Evolutionary conservation across 1,140 invertebrate species (phyloP), one percentile per base, ranked within the genome.

Genomic region (Maconellicoccus hirsutus): DNA sequence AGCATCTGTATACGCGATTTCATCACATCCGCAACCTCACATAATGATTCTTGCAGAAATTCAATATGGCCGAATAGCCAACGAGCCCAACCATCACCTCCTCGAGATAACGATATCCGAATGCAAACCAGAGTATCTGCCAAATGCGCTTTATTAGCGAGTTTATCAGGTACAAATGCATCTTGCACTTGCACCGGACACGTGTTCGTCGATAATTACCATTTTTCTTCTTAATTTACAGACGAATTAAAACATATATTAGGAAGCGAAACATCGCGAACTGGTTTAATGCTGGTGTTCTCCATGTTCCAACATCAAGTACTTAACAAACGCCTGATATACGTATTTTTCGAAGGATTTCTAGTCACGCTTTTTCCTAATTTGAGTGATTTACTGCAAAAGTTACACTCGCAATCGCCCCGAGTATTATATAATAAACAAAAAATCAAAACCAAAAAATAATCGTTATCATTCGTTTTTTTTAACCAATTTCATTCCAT

Each of bases 181-280:
- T 19, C 14, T 71, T 22, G 23, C 22, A 6, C 42, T 52, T 3
- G 16, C 6, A 3, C 42, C 16, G 4, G 2, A 52, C 42, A 8
- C 42, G 4, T 33, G 2, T 52, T 52, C 42, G 42, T 52, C n/a
- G 6, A 52, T 14, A 52, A 52, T 52, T 52, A 66, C 4, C 19
- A 6, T 10, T 33, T 73, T 73, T 70, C 71, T 66, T 73, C 19
- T 75, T 77, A 73, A 33, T 74, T 86, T 78, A 77, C 84, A 84
- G 93, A 96, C 82, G 93, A 98, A 79, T 80, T 98, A 70, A 89
- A 92, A 77, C 91, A 93, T 78, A 88, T 97, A 74, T 89, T 97
- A 73, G 94, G 95, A 0, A 91, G 88, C 73, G 92, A 96, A 76
- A 94, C 93, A 6, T 92, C 92, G 7, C 81, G 91, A 27, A 84